Evolutionary conservation across 2,797 vertebrate species (phyloP).

Genomic region (Sparus aurata): DNA sequence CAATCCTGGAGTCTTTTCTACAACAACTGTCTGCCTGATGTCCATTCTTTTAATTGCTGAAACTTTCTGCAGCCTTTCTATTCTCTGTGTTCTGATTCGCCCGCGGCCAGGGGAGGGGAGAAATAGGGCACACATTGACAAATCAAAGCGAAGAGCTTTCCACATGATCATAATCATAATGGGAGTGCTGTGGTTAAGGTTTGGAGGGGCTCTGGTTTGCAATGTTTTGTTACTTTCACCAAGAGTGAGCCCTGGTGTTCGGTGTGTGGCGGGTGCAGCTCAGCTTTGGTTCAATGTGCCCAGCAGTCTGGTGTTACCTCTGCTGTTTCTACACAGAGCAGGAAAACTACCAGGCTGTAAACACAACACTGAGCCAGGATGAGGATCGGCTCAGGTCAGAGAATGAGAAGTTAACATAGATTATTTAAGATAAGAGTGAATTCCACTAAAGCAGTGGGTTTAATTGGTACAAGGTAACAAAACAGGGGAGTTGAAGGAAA

Average conservation of each 20-base stretch:
- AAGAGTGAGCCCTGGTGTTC: accelerated
- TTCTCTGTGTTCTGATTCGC: not conserved
- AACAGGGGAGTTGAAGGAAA: too few species aligned
- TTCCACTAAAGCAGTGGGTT: not conserved
- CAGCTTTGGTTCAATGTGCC: not conserved
- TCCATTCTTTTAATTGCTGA: not conserved
- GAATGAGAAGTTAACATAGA: not conserved
- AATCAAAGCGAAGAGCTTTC: slow-evolving; percentile 15
- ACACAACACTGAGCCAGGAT: not conserved
- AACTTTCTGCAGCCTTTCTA: slow-evolving; percentile 11
- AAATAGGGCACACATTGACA: not conserved
- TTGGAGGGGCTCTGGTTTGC: not conserved
- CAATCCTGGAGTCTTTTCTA: too few species aligned
- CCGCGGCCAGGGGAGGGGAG: not conserved
- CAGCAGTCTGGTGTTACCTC: slow-evolving; percentile 1
- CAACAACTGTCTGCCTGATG: too few species aligned
- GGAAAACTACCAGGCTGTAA: not conserved
- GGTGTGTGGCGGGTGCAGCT: accelerated
- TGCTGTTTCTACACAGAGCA: slow-evolving; percentile 8
- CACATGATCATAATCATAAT: not conserved
- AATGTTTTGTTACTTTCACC: accelerated
- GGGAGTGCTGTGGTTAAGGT: not conserved
- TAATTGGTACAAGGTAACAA: too few species aligned
- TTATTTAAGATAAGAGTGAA: not conserved
- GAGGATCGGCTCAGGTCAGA: not conserved